Evolutionary conservation across 1,140 invertebrate species (phyloP).

Genomic region (Ridgeia piscesae): DNA sequence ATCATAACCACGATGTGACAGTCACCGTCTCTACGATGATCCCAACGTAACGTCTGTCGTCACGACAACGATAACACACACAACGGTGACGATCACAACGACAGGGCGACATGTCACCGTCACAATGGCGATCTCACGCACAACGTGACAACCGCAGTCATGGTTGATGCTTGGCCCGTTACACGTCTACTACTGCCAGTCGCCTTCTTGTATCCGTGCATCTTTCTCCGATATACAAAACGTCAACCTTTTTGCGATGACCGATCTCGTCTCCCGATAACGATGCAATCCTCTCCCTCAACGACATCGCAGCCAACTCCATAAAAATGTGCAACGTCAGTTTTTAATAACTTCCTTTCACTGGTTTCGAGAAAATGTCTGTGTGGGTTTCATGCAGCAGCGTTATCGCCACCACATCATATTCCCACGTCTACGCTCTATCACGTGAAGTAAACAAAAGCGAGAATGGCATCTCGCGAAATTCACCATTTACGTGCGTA

Average conservation of each 20-base stretch:
- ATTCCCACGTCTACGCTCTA: not conserved
- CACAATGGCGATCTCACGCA: not conserved
- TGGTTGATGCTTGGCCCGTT: not conserved
- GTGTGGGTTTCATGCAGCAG: not conserved
- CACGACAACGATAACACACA: not conserved
- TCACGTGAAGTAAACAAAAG: not conserved
- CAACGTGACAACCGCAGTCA: not conserved
- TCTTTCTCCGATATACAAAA: not conserved
- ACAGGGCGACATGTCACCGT: not conserved
- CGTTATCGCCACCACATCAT: not conserved
- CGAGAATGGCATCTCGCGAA: not conserved
- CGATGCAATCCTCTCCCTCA: not conserved
- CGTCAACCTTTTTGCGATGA: not conserved
- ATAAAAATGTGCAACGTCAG: no score
- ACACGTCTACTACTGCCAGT: not conserved
- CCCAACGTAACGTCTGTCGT: no score
- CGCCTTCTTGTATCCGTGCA: not conserved
- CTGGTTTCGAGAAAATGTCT: not conserved
- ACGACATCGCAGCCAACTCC: not conserved
- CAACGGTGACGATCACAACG: not conserved
- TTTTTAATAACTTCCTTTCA: not conserved
- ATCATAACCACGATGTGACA: not conserved
- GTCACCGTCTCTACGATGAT: no score
- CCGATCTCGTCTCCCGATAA: not conserved
- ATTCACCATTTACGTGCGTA: not conserved